Percentiles rank a stretch among this genome's conserved stretches.
Evolutionary conservation across 2,888 invertebrate species (phyloP).

Genomic region (Tyria jacobaeae): DNA sequence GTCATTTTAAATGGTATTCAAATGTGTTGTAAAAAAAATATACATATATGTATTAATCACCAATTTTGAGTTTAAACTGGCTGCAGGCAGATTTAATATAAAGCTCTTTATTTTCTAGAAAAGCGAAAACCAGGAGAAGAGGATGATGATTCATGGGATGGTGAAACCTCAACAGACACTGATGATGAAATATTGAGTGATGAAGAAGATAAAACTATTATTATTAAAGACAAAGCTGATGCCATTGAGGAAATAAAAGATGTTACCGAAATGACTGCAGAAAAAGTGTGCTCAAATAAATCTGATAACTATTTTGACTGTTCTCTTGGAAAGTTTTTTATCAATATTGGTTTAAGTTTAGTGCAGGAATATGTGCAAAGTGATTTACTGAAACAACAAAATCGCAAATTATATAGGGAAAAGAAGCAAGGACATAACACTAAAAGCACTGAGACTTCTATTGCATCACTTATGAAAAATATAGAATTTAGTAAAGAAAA

Average conservation of each 20-base stretch:
- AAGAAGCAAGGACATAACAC: slow-evolving; percentile 87
- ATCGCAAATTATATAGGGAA: slow-evolving; percentile 92
- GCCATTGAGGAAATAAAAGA: slow-evolving; percentile 82
- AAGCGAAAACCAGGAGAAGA: slow-evolving; percentile 68
- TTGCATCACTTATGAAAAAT: slow-evolving; percentile 93
- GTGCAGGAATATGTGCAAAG: slow-evolving; percentile 97
- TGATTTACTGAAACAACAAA: slow-evolving; percentile 95
- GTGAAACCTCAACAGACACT: slow-evolving; percentile 82
- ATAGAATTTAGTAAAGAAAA: slow-evolving; percentile 95
- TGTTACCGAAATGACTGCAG: slow-evolving; percentile 69
- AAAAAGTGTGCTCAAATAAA: slow-evolving; percentile 74
- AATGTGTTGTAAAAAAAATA: too few species aligned
- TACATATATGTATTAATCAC: too few species aligned
- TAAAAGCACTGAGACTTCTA: slow-evolving; percentile 90
- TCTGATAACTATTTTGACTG: slow-evolving; percentile 93
- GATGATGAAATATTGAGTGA: slow-evolving; percentile 79
- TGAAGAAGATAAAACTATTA: slow-evolving; percentile 74
- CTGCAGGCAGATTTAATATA: neutral
- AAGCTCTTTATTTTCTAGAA: slow-evolving; percentile 49
- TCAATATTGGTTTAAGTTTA: slow-evolving; percentile 95
- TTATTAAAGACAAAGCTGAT: slow-evolving; percentile 85
- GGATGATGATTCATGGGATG: slow-evolving; percentile 87
- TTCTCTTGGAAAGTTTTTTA: slow-evolving; percentile 95
- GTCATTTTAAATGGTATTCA: slow-evolving; percentile 4
- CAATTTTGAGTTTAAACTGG: neutral